A percentile compares a stretch with the other conserved stretches of the same genome.
Conservation (phyloP, 2,888 invertebrate species). For the Leptothorax acervorum region DNA sequence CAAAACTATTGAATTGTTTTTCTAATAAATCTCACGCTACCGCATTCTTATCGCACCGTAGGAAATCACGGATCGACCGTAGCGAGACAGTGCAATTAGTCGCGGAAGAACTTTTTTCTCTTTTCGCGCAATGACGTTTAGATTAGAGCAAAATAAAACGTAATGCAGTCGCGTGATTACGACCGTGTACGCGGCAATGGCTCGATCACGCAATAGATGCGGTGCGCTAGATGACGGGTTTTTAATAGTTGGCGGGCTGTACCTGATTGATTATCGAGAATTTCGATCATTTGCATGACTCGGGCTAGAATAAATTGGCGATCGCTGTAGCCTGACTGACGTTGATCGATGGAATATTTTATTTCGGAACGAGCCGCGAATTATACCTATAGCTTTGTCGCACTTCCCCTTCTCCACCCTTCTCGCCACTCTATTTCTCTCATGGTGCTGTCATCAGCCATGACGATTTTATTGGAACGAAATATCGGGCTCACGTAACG, state of each 20-base stretch:
- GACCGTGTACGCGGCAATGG: background rate
- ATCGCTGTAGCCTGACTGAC: constrained; percentile 68
- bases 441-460: constrained; percentile 58
- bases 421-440: constrained; percentile 38
- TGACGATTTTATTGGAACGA: constrained; percentile 62
- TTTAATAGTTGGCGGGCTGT: constrained; percentile 58
- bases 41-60: constrained; percentile 2
- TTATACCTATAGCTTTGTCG: constrained; percentile 36
- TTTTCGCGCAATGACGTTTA: constrained; percentile 17
- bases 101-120: background rate
- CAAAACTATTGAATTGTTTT: background rate
- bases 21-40: constrained; percentile 12
- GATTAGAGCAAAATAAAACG: constrained; percentile 27
- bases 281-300: constrained; percentile 69
- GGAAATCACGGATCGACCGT: constrained; percentile 11
- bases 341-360: constrained; percentile 66
- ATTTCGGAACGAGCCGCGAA: constrained; percentile 46
- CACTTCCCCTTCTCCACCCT: background rate
- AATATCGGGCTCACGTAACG: constrained; percentile 67
- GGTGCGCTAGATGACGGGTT: constrained; percentile 48
- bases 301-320: constrained; percentile 70
- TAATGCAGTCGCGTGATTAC: constrained; percentile 34
- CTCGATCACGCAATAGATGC: constrained; percentile 36
- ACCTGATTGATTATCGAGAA: constrained; percentile 71
- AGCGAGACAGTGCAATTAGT: constrained; percentile 18